phyloP scores from a whole-genome alignment of 2,797 vertebrate species.

The Arrhamphus sclerolepis region DNA sequence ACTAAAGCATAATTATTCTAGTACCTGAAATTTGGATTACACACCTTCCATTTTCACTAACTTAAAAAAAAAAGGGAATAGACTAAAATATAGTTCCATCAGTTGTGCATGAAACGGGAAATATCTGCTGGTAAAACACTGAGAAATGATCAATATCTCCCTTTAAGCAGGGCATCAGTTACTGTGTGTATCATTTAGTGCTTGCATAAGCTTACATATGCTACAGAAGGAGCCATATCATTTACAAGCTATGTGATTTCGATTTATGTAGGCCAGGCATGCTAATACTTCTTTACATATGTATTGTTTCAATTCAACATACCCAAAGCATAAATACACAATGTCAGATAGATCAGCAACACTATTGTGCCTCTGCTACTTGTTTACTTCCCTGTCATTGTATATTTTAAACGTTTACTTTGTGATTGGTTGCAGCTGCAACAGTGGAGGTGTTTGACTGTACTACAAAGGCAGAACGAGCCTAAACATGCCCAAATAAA shows the following conservation, averaged over 20 bases:
- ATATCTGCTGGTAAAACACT: slow-evolving; percentile 29
- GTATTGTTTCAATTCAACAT: not conserved
- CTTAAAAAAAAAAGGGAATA: not conserved
- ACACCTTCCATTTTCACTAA: no score
- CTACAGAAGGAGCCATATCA: slow-evolving; percentile 1
- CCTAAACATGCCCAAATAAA: slow-evolving; percentile 63
- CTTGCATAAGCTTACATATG: slow-evolving; percentile 7
- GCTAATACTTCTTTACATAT: not conserved
- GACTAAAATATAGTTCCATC: slow-evolving; percentile 3
- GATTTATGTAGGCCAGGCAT: slow-evolving; percentile 9
- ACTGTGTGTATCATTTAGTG: slow-evolving; percentile 5
- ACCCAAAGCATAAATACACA: not conserved
- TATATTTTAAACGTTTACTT: slow-evolving; percentile 9
- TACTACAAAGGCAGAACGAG: slow-evolving; percentile 49
- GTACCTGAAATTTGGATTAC: no score
- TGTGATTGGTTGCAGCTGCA: slow-evolving; percentile 27
- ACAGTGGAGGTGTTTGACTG: slow-evolving; percentile 40
- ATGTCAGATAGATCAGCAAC: not conserved
- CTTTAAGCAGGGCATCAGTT: not conserved
- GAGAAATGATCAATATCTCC: slow-evolving; percentile 16
- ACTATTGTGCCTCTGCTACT: not conserved
- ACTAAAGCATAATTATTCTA: no score
- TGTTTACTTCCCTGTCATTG: slow-evolving; percentile 4
- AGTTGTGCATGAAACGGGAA: slow-evolving; percentile 8
- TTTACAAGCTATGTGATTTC: not conserved